Percentiles rank a stretch among this genome's conserved stretches.
phyloP scores from a whole-genome alignment of 2,797 vertebrate species.

The Poeciliopsis turneri region DNA sequence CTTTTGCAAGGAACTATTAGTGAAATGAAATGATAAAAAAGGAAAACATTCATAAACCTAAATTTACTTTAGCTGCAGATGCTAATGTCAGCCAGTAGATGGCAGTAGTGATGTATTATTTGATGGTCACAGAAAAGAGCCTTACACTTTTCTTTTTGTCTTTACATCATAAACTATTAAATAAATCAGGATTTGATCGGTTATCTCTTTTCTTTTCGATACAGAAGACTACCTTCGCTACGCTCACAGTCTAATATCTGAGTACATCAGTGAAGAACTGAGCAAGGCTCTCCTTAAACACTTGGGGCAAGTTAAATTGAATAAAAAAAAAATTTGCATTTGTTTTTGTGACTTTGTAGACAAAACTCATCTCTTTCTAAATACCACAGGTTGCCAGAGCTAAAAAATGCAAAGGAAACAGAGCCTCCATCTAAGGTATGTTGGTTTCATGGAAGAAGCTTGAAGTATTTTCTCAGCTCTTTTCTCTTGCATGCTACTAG shows the following conservation, averaged over 20 bases:
- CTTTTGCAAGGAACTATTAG: too few relatives aligned
- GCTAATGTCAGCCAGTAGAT: conserved; percentile 56
- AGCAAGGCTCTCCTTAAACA: conserved; percentile 86
- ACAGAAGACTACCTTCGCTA: conserved; percentile 92
- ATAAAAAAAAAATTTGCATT: too few relatives aligned
- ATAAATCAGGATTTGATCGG: background rate
- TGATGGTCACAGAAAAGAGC: background rate
- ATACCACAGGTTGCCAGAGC: conserved; percentile 86
- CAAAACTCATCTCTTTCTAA: conserved; percentile 36
- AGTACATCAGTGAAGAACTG: conserved; percentile 90
- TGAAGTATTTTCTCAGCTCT: conserved; percentile 13
- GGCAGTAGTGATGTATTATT: conserved; percentile 54
- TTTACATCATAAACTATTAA: background rate
- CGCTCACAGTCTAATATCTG: conserved; percentile 93
- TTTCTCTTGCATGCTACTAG: conserved; percentile 8
- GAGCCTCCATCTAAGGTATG: conserved; percentile 91
- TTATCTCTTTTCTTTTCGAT: conserved; percentile 17
- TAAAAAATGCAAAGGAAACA: conserved; percentile 75
- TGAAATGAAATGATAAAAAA: background rate
- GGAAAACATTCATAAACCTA: background rate
- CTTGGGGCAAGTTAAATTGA: conserved; percentile 79
- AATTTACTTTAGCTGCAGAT: conserved; percentile 9
- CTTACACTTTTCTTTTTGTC: background rate
- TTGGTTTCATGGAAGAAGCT: background rate
- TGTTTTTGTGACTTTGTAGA: background rate